phyloP scores from a whole-genome alignment of 1,140 invertebrate species.

The Dendrolimus kikuchii region DNA sequence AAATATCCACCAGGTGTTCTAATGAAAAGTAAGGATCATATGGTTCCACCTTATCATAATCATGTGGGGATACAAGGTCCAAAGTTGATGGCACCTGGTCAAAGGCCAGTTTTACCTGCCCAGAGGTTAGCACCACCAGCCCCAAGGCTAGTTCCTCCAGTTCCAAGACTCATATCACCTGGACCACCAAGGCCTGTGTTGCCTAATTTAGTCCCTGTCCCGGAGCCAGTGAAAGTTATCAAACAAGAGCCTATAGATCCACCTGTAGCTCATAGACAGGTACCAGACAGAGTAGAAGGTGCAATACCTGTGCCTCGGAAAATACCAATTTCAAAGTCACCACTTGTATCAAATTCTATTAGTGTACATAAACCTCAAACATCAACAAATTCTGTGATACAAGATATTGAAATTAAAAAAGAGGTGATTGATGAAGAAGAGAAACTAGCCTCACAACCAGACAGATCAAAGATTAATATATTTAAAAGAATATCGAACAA shows the following conservation, averaged over 20 bases:
- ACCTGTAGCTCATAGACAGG: conserved; percentile 20
- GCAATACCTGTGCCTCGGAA: conserved; percentile 60
- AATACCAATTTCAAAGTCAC: conserved; percentile 61
- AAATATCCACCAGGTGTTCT: conserved; percentile 56
- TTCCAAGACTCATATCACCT: conserved; percentile 10
- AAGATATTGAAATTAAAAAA: conserved; percentile 60
- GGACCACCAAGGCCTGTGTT: conserved; percentile 19
- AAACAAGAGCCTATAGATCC: conserved; percentile 57
- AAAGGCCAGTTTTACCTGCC: too few species aligned
- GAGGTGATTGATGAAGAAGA: conserved; percentile 75
- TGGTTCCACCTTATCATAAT: conserved; percentile 59
- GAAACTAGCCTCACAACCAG: conserved; percentile 83
- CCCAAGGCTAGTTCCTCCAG: too few species aligned
- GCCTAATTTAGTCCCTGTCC: conserved; percentile 21
- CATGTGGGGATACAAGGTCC: conserved; percentile 54
- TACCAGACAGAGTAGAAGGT: conserved; percentile 33
- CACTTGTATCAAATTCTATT: conserved; percentile 49
- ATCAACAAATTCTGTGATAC: conserved; percentile 56
- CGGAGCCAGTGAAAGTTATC: conserved; percentile 42
- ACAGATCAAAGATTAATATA: conserved; percentile 88
- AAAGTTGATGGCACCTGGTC: conserved; percentile 14
- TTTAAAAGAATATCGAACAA: conserved; percentile 88
- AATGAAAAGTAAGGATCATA: conserved; percentile 47
- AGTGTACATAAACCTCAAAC: conserved; percentile 56
- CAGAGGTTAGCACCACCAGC: too few species aligned